Evolutionary conservation across 2,797 vertebrate genomes (phyloP), one percentile per base, ranked within the genome.

Genomic region (Ctenopoma kingsleyae): DNA sequence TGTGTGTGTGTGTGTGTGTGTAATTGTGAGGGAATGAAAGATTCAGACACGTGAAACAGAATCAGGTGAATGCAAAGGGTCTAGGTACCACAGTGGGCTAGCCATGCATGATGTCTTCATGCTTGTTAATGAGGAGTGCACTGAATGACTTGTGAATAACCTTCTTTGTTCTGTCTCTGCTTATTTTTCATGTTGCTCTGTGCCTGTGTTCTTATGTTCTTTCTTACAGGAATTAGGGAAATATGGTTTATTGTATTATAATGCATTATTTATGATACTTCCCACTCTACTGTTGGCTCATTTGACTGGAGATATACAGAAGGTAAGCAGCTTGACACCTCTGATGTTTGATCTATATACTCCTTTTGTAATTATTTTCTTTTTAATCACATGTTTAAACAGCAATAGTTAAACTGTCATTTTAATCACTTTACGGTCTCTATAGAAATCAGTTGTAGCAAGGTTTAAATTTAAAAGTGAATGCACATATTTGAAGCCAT

Each of bases 161-260:
- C 56, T 30, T 68, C 76, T 81, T 64, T 88, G 83, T 85, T 86
- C 76, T 53, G 53, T 19, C 54, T 78, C 35, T 67, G 60, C 56
- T 72, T 63, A 4, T 62, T 67, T 67, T 47, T 63, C 53, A n/a
- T 79, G 30, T n/a, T 41, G 16, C 68, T 63, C 27, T 44, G 23
- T 76, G 17, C 25, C 23, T 74, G 58, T 78, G 25, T 64, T 74
- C 57, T 40, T 72, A 1, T 76, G 46, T 48, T 55, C 19, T 62
- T 15, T 67, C 30, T 70, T 41, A 38, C 83, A 99, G 98, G 98
- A 99, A 84, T 89, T 98, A 88, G 97, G 98, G 1, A 98, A 97
- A 77, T 99, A 97, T 0, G 98, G 98, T 2, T 91, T 99, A 71
- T 93, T 99, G 12, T 99, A 99, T 72, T 99, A 99, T 80, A 99